Conservation (phyloP, 2,797 vertebrate species). For the Pagetopsis macropterus region DNA sequence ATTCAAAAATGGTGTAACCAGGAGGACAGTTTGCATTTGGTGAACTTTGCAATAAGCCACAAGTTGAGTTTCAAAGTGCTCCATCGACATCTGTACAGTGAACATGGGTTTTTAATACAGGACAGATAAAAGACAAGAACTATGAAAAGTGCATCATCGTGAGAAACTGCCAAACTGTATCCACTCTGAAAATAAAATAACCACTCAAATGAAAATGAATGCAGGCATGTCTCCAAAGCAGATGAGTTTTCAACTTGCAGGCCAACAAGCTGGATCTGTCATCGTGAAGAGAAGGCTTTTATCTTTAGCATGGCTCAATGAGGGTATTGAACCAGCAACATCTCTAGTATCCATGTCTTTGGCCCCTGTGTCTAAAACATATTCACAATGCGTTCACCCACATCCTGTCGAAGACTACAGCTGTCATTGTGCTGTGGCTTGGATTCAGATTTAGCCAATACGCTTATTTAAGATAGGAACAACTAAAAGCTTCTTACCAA, state of each 20-base stretch:
- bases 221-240: conserved; percentile 2
- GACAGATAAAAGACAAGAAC: not conserved
- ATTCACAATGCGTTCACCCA: not conserved
- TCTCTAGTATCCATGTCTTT: conserved; percentile 26
- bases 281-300: not conserved
- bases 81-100: conserved; percentile 32
- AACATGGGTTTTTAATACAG: not conserved
- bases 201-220: not conserved
- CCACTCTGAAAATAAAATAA: not conserved
- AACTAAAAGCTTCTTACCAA: not conserved
- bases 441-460: conserved; percentile 9
- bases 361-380: not conserved
- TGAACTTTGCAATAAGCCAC: conserved; percentile 48
- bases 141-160: not conserved
- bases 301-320: not conserved
- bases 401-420: not conserved
- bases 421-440: conserved; percentile 44
- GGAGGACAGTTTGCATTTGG: conserved; percentile 28
- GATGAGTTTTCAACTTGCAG: conserved; percentile 18
- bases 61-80: conserved; percentile 47
- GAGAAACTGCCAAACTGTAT: not conserved
- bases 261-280: not conserved
- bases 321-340: conserved; percentile 14
- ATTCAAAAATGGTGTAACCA: conserved; percentile 54
- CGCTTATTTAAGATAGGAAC: not conserved